phyloP scores from a whole-genome alignment of 2,888 invertebrate species.

The Gnatocerus cornutus region DNA sequence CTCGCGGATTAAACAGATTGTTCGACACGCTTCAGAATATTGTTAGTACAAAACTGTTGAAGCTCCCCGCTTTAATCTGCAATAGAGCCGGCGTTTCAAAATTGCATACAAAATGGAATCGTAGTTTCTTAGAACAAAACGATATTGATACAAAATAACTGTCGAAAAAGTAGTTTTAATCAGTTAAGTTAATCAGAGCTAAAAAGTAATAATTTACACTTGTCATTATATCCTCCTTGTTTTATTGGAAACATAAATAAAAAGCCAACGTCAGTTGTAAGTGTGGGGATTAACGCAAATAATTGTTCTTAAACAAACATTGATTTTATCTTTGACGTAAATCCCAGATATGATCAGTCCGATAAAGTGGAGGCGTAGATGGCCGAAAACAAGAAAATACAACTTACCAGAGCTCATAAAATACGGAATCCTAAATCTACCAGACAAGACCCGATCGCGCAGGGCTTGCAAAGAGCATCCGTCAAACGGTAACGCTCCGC shows the following conservation, averaged over 20 bases:
- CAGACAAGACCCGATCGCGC: slow-evolving; percentile 93
- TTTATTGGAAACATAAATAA: slow-evolving; percentile 16
- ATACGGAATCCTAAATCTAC: slow-evolving; percentile 96
- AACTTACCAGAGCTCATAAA: slow-evolving; percentile 97
- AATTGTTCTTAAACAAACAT: slow-evolving; percentile 53
- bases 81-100: no score
- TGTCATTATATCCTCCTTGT: slow-evolving; percentile 1
- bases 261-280: slow-evolving; percentile 8
- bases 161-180: no score
- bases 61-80: no score
- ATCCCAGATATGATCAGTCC: slow-evolving; percentile 35
- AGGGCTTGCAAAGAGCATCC: slow-evolving; percentile 94
- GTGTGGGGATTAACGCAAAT: slow-evolving; percentile 45
- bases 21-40: no score
- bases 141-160: no score
- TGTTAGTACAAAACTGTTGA: no score
- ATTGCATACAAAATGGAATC: no score
- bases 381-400: slow-evolving; percentile 1
- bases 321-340: slow-evolving; percentile 58
- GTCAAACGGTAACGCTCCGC: slow-evolving; percentile 97
- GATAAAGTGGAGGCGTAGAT: slow-evolving; percentile 1
- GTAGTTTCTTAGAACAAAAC: no score
- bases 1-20: no score
- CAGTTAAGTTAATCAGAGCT: no score
- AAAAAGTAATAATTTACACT: neutral